Conservation (phyloP, 2,888 invertebrate species). For the Phaedon cochleariae region DNA sequence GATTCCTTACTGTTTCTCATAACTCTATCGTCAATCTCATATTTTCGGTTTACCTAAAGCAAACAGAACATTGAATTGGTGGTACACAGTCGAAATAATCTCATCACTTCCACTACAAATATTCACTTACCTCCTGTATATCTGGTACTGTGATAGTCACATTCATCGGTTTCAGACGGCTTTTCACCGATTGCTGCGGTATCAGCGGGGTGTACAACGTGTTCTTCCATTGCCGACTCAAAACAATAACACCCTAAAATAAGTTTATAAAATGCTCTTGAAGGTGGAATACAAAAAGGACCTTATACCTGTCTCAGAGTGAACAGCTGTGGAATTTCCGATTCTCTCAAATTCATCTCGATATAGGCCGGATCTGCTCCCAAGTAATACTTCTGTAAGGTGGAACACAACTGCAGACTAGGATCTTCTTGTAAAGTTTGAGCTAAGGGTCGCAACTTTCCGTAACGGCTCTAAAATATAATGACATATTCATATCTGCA, state of each 20-base stretch:
- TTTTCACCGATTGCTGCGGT: slow-evolving; percentile 83
- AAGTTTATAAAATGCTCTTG: not conserved
- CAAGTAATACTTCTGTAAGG: slow-evolving; percentile 84
- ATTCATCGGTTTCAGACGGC: slow-evolving; percentile 83
- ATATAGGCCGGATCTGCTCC: slow-evolving; percentile 80
- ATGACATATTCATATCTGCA: not conserved
- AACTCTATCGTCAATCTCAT: slow-evolving; percentile 45
- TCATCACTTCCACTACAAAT: not conserved
- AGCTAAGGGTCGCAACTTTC: slow-evolving; percentile 85
- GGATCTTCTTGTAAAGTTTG: slow-evolving; percentile 95
- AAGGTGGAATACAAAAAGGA: not conserved
- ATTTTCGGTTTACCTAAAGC: slow-evolving; percentile 49
- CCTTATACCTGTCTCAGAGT: slow-evolving; percentile 80
- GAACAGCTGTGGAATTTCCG: slow-evolving; percentile 86
- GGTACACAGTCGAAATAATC: not conserved
- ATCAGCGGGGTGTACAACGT: slow-evolving; percentile 91
- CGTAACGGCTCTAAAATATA: slow-evolving; percentile 83
- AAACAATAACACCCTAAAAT: slow-evolving; percentile 87
- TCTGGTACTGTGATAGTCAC: slow-evolving; percentile 89
- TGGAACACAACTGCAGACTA: slow-evolving; percentile 91
- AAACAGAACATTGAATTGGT: slow-evolving; percentile 23
- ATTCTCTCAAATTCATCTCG: slow-evolving; percentile 83
- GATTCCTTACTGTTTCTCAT: slow-evolving; percentile 45
- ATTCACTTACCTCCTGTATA: slow-evolving; percentile 74
- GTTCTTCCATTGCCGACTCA: slow-evolving; percentile 97